Conservation (phyloP, 92 coral and sea anemone genomes). For the Phenganax subtilis region DNA sequence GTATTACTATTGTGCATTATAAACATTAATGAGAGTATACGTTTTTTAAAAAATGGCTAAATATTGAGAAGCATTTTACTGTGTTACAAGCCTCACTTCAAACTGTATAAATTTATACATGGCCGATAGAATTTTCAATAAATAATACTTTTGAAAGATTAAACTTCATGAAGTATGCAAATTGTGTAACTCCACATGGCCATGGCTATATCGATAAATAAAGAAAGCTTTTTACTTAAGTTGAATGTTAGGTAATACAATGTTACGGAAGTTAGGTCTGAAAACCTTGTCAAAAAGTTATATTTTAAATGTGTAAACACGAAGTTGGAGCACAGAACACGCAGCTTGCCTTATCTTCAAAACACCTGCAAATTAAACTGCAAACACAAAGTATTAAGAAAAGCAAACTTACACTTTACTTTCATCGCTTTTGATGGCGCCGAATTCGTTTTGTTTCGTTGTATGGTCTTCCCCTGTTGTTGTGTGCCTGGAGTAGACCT, state of each 20-base stretch:
- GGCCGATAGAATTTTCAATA: background rate
- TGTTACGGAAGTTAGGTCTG: background rate
- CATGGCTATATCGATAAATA: background rate
- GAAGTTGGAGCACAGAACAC: background rate
- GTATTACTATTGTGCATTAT: no score
- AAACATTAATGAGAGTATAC: no score
- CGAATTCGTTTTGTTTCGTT: background rate
- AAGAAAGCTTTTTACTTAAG: background rate
- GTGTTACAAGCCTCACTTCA: no score
- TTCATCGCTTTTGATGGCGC: background rate
- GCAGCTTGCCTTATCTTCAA: background rate
- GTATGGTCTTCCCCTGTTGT: background rate
- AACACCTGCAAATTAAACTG: background rate
- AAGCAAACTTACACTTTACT: background rate
- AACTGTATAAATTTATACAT: background rate
- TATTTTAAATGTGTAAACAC: background rate
- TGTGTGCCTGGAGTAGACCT: background rate
- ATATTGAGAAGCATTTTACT: no score
- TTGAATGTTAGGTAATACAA: background rate
- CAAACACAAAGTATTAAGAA: background rate
- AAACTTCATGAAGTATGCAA: constrained; percentile 6
- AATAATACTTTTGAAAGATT: background rate
- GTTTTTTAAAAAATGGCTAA: no score
- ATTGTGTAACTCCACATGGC: background rate
- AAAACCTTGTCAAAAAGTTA: background rate